These are phyloP conservation scores for Bombyx mandarina DNA, from an alignment of 1,140 invertebrate species.

Conservation along the genomic window DNA sequence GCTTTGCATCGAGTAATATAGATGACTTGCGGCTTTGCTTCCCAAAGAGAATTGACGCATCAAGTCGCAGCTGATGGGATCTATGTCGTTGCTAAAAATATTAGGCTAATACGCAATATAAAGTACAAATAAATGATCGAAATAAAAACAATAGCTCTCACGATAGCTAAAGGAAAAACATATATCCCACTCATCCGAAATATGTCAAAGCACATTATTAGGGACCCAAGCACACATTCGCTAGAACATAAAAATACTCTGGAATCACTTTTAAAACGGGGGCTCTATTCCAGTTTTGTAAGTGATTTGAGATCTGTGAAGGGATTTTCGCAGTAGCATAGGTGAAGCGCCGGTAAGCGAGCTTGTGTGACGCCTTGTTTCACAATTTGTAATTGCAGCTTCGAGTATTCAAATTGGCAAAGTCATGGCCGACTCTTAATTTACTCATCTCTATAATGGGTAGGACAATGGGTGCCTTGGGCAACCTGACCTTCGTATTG, in stretches of 20 bases:
- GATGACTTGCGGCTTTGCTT: conserved; percentile 68
- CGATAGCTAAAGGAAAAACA: conserved; percentile 40
- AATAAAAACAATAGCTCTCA: conserved; percentile 51
- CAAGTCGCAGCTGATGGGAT: conserved; percentile 63
- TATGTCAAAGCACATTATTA: conserved; percentile 61
- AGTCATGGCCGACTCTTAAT: conserved; percentile 98
- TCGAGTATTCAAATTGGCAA: conserved; percentile 97
- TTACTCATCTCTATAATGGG: conserved; percentile 98
- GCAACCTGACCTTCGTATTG: conserved; percentile 95
- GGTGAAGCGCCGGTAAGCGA: conserved; percentile 68
- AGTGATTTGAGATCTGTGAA: conserved; percentile 42
- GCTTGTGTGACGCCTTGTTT: conserved; percentile 70
- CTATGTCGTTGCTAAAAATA: conserved; percentile 42
- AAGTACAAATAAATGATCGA: conserved; percentile 18
- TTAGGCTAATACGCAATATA: conserved; percentile 28
- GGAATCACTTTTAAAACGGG: conserved; percentile 32
- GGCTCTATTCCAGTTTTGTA: conserved; percentile 17
- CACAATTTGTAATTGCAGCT: conserved; percentile 80
- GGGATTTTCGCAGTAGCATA: conserved; percentile 59
- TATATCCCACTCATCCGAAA: conserved; percentile 66
- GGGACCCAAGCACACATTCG: conserved; percentile 64
- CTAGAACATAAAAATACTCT: conserved; percentile 36
- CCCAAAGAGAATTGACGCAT: conserved; percentile 50
- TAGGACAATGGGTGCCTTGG: conserved; percentile 94
- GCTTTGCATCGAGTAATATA: conserved; percentile 68